Base-by-base conservation (phyloP, 2,797 vertebrate species). In the Margarornis squamiger region DNA sequence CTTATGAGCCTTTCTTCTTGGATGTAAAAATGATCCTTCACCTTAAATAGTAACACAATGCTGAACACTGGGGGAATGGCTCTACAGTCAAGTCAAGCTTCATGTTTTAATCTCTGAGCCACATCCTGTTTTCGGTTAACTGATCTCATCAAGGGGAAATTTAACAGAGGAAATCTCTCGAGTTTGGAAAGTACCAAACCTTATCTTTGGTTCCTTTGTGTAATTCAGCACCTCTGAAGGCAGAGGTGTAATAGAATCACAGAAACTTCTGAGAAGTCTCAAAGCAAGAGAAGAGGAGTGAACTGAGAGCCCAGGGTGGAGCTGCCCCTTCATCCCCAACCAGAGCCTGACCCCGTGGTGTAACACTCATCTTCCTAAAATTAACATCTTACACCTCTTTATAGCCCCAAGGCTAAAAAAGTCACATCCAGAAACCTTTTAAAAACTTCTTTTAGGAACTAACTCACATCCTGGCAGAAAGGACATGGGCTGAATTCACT, bases 101-200 rank as follows among this genome's bases (percentile, higher is more conserved):
- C 71, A 83, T 48, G 79, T 92, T 90, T 97, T 77, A 84, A 88
- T 84, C 91, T 94, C 46, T 49, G 93, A 92, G 95, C 97, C 98
- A 98, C 98, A 98, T 98, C 98, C 98, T 98, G 97, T 98, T 98
- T 98, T 97, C 94, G 41, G 96, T 98, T 97, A 91, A 96, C 97
- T 97, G 97, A 98, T 95, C 96, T 98, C 97, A 98, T 91, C 88
- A 36, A 82, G 96, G 97, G 97, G 97, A 97, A 98, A 98, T 97
- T 97, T 72, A 97, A 95, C 96, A 97, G 97, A 97, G 97, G 97
- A 98, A 98, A 98, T 95, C 96, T 96, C 95, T 97, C 92, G 94
- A 94, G 71, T 95, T 98, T 95, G 98, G 98, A 98, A 98, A 98
- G 98, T 98, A 98, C 97, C 98, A 97, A 98, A 96, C 97, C 91